Evolutionary conservation across 2,888 invertebrate species (phyloP), one percentile per base, ranked within the genome.

Genomic region (Cryptocheilus praepositus): DNA sequence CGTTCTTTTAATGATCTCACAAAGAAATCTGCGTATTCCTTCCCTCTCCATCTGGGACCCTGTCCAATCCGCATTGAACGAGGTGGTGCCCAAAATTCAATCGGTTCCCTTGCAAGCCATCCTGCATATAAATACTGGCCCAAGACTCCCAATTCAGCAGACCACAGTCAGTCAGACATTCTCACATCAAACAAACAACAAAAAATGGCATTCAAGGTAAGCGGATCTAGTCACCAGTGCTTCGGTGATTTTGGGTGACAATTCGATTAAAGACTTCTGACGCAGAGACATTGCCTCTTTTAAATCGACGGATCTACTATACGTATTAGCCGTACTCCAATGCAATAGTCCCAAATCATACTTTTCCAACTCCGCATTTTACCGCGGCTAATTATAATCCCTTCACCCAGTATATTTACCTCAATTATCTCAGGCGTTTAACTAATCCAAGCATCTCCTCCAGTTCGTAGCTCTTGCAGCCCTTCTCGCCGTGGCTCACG

Each of bases 171-270:
- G 68, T 72, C 70, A 36, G 36, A 11, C 36, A 36, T 36, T 36
- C 36, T 11, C 13, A 36, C 75, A 74, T 79, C 76, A 62, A 74
- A 66, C 74, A 63, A 64, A 43, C 64, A 68, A 74, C 56, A 73
- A 70, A 77, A 74, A 81, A 85, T 85, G 84, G 83, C 79, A 72
- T 84, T 82, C 78, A 83, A 82, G 81, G 84, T 85, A 73, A 84
- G 83, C 68, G 59, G 18, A 36, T 36, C 36, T 36, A 36, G 13
- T 7, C 36, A 11, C 7, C 28, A 3, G 28, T 7, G 7, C 36
- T 7, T 36, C 1, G 1, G 36, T 36, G 36, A 11, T 36, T 5
- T 36, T 36, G 7, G 5, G 25, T 36, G 36, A 36, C 36, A 11
- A 7, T 7, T 36, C 13, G 36, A 8, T 36, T 11, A 36, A 36